phyloP scores from a whole-genome alignment of 2,797 vertebrate genomes.

The Podarcis siculus region DNA sequence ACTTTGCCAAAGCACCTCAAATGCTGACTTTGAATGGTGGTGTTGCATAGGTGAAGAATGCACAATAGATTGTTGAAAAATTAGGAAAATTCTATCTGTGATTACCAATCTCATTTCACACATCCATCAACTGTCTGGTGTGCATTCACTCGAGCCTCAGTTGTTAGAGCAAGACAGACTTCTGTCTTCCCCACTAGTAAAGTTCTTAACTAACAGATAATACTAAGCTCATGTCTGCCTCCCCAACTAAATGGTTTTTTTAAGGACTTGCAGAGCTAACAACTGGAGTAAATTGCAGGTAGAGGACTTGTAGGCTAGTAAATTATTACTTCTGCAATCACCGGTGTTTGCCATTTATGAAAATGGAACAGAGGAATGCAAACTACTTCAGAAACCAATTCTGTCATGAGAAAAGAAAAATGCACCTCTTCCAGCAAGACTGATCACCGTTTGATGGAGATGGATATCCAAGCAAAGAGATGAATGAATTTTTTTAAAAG shows the following conservation, averaged over 20 bases:
- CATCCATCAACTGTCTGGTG: not conserved
- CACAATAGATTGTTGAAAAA: too few relatives aligned
- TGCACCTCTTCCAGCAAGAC: conserved; percentile 13
- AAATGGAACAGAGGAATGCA: not conserved
- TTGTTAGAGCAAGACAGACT: not conserved
- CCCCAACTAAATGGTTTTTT: fast-evolving
- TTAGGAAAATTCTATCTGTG: too few relatives aligned
- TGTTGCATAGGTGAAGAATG: not conserved
- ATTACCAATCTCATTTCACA: not conserved
- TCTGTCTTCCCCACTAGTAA: not conserved
- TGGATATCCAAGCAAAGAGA: not conserved
- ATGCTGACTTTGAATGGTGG: not conserved
- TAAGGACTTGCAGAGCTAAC: not conserved
- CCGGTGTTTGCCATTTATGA: not conserved
- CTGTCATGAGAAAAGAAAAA: not conserved
- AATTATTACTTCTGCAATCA: not conserved
- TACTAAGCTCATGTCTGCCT: not conserved
- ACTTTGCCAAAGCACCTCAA: not conserved
- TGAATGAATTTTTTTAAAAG: conserved; percentile 22
- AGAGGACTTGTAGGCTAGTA: not conserved
- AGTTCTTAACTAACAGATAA: fast-evolving
- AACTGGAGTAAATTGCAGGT: not conserved
- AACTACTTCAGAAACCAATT: not conserved
- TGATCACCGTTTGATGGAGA: not conserved
- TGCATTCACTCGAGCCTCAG: not conserved